Evolutionary conservation across 2,888 invertebrate genomes (phyloP), one percentile per base, ranked within the genome.

Genomic region (Cataglyphis rosenhaueri): DNA sequence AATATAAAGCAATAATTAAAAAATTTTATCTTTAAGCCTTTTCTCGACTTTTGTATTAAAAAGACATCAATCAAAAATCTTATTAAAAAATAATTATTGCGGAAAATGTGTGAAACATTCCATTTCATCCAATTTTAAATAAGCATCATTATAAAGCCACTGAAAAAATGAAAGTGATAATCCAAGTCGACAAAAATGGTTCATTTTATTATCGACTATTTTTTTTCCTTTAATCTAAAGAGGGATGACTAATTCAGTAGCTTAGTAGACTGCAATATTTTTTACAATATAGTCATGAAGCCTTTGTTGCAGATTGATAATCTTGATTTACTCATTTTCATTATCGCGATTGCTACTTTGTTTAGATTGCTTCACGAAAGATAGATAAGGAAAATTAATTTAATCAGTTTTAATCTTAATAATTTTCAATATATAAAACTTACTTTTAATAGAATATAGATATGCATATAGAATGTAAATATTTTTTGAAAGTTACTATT

Each of bases 241-340:
- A 48, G 32, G 48, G 74, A 75, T 75, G 65, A 75, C 74, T 75
- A 75, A 75, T 65, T 48, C 21, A 15, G 32, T 75, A 64, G 35
- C 10, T 44, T 6, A 74, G 62, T 21, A 44, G n/a, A n/a, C 29
- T 18, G 10, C 21, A 21, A 71, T 21, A 41, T 29, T 61, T 29
- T 73, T 59, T 41, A n/a, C 29, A 10, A 48, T 35, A 41, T 15
- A n/a, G 29, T 59, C 18, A 29, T 5, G 3, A n/a, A 52, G n/a
- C 1, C 65, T 64, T 75, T 64, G 65, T 64, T 75, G 35, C 10
- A 62, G 8, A 52, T 35, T 15, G 21, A 70, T 15, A 70, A 10
- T 21, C 64, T 48, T 21, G 1, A 15, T 32, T 74, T 32, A 44
- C 3, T 29, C 9, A 21, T 62, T 71, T 61, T 62, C 3, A 15